A percentile compares a stretch with the other conserved stretches of the same genome.
These are phyloP conservation scores for Autographa gamma DNA, from an alignment of 2,888 invertebrate genomes.

Conservation along the genomic window DNA sequence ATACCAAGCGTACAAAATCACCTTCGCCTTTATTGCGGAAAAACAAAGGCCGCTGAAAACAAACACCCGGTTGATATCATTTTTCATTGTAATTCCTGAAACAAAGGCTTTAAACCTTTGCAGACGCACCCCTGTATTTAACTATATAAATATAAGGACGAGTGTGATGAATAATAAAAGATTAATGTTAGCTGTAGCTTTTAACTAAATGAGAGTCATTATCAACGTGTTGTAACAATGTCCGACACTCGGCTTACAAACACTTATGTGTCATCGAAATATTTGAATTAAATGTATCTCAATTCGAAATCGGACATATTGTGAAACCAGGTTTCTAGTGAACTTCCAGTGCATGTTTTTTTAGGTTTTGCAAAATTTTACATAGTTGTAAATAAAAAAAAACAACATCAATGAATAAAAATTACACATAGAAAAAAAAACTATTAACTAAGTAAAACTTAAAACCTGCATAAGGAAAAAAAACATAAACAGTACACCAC, in stretches of 20 bases:
- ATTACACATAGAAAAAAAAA: no score
- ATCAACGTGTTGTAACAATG: constrained; percentile 30
- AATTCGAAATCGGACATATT: neutral
- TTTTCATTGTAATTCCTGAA: constrained; percentile 22
- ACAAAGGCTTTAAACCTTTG: constrained; percentile 18
- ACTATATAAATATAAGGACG: neutral
- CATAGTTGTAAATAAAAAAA: no score
- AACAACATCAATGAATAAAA: no score
- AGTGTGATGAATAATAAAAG: constrained; percentile 49
- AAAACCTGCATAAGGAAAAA: no score
- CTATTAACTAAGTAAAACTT: no score
- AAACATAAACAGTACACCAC: no score
- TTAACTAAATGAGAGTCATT: constrained; percentile 49
- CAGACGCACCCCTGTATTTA: constrained; percentile 8
- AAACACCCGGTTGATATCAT: constrained; percentile 16
- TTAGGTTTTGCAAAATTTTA: no score
- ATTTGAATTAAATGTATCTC: neutral
- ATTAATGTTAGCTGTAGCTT: constrained; percentile 53
- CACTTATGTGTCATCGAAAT: neutral
- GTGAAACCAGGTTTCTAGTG: neutral
- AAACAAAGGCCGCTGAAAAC: constrained; percentile 15
- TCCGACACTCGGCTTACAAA: neutral
- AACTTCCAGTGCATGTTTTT: no score
- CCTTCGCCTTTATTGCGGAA: neutral
- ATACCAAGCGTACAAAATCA: constrained; percentile 1